phyloP scores from a whole-genome alignment of 2,797 vertebrate genomes.

The Rhodeus uyekii region DNA sequence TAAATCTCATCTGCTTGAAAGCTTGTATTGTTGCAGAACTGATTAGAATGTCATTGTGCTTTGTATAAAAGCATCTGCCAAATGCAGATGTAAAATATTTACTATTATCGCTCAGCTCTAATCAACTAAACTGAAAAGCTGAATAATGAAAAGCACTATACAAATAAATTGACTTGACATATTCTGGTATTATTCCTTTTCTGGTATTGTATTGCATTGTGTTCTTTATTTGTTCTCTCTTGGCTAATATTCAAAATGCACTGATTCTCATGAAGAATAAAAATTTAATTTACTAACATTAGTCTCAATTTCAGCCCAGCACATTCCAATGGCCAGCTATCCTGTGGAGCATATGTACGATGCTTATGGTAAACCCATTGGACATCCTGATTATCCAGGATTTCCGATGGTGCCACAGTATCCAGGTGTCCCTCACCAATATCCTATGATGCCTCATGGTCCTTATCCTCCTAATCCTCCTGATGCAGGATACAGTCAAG shows the following conservation, averaged over 20 bases:
- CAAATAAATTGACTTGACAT: not conserved
- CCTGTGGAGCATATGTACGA: conserved; percentile 83
- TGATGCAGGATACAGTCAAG: conserved; percentile 75
- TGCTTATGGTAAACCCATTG: conserved; percentile 79
- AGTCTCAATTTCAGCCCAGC: conserved; percentile 70
- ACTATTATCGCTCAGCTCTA: not conserved
- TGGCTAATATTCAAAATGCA: not conserved
- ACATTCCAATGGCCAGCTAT: conserved; percentile 85
- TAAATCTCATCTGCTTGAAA: too few species aligned
- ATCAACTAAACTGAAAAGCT: not conserved
- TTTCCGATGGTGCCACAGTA: conserved; percentile 77
- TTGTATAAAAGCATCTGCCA: too few species aligned
- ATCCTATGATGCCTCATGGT: conserved; percentile 80
- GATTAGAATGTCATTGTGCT: too few species aligned
- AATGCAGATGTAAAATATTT: too few species aligned
- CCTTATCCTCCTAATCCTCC: conserved; percentile 78
- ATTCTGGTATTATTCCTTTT: not conserved
- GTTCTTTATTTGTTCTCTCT: not conserved
- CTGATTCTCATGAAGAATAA: not conserved
- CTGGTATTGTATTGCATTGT: not conserved
- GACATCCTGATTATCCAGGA: conserved; percentile 70
- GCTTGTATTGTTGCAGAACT: too few species aligned
- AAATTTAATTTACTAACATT: not conserved
- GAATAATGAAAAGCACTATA: not conserved
- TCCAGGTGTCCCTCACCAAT: conserved; percentile 76